Evolutionary conservation across 2,113 vertebrate species (phyloP).

Genomic region (Eurystomus gularis): DNA sequence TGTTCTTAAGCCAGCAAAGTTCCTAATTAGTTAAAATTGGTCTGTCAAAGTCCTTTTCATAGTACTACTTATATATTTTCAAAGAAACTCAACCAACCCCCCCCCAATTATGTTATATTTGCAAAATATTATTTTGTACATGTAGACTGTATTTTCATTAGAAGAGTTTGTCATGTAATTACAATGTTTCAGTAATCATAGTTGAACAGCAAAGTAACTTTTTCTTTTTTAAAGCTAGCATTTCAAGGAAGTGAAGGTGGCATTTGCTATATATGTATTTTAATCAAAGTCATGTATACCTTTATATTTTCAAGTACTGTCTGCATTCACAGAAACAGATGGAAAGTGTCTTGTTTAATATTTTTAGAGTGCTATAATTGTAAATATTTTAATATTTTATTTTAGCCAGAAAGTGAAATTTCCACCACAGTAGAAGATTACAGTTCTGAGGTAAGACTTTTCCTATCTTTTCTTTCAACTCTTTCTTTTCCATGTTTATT

Average conservation of each 20-base stretch:
- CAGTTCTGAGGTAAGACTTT: slow-evolving; percentile 91
- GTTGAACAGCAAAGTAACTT: background rate
- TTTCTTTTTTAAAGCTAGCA: background rate
- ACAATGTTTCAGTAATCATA: background rate
- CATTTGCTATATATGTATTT: background rate
- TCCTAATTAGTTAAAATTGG: background rate
- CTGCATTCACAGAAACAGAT: background rate
- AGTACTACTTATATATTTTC: background rate
- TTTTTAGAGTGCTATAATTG: background rate
- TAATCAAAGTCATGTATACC: background rate
- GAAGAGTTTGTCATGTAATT: background rate
- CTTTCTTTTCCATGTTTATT: background rate
- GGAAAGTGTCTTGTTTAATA: background rate
- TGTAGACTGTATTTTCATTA: background rate
- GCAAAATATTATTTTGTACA: background rate
- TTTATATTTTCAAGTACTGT: background rate
- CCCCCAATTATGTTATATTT: background rate
- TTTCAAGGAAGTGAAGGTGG: background rate
- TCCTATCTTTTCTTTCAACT: background rate
- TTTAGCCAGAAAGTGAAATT: slow-evolving; percentile 92
- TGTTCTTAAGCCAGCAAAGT: background rate
- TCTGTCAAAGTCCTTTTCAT: background rate
- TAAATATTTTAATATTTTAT: slow-evolving; percentile 63
- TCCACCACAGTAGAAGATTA: slow-evolving; percentile 93
- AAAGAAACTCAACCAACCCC: background rate